phyloP scores from a whole-genome alignment of 2,888 invertebrate species.

The Epinotia bilunana region DNA sequence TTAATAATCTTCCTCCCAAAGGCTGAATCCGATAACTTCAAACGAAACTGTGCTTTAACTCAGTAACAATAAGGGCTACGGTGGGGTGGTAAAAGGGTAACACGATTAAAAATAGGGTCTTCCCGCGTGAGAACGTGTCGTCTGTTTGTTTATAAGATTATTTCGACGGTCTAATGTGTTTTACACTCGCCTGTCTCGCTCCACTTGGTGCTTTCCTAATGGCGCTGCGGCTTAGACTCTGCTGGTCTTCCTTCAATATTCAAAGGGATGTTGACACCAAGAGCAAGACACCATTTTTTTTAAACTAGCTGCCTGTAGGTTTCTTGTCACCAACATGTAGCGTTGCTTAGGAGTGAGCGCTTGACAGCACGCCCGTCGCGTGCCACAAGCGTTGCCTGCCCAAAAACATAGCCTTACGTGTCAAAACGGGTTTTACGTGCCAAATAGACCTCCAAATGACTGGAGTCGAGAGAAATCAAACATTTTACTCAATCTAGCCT shows the following conservation, averaged over 20 bases:
- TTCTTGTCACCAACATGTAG: too few species aligned
- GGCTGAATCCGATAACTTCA: slow-evolving; percentile 8
- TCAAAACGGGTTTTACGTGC: too few species aligned
- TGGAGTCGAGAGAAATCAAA: too few species aligned
- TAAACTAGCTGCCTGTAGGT: too few species aligned
- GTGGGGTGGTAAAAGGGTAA: slow-evolving; percentile 37
- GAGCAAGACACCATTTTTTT: too few species aligned
- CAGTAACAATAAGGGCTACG: background rate
- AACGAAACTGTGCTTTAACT: slow-evolving; percentile 2
- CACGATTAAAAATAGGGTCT: slow-evolving; percentile 51
- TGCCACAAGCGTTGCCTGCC: too few species aligned
- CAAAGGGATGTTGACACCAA: too few species aligned
- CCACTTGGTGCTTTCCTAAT: slow-evolving; percentile 32
- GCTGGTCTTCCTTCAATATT: background rate
- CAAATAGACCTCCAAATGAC: too few species aligned
- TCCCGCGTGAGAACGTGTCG: slow-evolving; percentile 52
- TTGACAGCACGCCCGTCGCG: too few species aligned
- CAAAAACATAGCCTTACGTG: too few species aligned
- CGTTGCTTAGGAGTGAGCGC: too few species aligned
- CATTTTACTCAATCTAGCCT: too few species aligned
- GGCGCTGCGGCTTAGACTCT: background rate
- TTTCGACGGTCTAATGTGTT: slow-evolving; percentile 53
- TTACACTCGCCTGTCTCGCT: slow-evolving; percentile 39
- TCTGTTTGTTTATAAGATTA: slow-evolving; percentile 64
- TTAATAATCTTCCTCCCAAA: slow-evolving; percentile 41